Evolutionary conservation across 2,888 invertebrate species (phyloP).

Genomic region (Dryomyza anilis): DNA sequence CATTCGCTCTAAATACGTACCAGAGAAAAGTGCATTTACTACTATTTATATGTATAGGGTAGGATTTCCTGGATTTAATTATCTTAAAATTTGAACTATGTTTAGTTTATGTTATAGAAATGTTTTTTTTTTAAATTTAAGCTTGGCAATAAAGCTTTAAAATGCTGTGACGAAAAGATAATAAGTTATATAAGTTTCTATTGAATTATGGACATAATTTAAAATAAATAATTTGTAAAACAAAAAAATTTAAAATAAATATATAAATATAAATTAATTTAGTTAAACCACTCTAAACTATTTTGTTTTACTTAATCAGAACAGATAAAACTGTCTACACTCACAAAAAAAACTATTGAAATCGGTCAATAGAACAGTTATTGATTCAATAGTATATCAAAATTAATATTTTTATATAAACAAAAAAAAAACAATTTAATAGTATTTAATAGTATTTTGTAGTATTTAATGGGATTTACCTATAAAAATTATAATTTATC

Average conservation of each 20-base stretch:
- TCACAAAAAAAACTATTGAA: no score
- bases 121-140: background rate
- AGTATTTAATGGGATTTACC: no score
- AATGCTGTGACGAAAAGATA: slow-evolving; percentile 27
- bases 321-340: no score
- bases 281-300: background rate
- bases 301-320: background rate
- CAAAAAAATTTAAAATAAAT: no score
- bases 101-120: background rate
- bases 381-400: no score
- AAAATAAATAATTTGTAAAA: no score
- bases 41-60: slow-evolving; percentile 27
- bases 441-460: no score
- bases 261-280: no score
- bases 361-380: no score
- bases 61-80: background rate
- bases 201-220: background rate
- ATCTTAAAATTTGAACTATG: background rate
- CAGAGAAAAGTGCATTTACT: slow-evolving; percentile 60
- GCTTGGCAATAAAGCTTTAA: slow-evolving; percentile 22
- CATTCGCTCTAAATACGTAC: slow-evolving; percentile 46
- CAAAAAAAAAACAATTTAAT: no score
- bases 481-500: no score
- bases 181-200: background rate
- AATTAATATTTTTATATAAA: no score